These are phyloP conservation scores for Leptopilina syphax DNA, from an alignment of 2,888 invertebrate genomes.

Conservation along the genomic window DNA sequence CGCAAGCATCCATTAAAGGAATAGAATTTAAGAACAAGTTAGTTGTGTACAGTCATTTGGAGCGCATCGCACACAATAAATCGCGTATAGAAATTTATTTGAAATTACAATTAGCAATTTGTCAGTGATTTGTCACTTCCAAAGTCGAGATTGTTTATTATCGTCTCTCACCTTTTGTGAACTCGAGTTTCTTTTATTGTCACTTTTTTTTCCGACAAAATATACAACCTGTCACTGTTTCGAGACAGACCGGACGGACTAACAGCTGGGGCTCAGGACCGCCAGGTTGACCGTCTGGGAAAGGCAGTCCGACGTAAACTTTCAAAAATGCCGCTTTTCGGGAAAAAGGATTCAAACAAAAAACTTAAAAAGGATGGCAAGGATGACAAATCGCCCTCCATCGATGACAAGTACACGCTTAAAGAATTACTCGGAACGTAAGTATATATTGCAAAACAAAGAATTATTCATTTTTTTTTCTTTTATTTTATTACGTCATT, in stretches of 20 bases:
- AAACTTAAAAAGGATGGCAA: constrained; percentile 90
- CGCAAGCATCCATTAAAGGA: constrained; percentile 38
- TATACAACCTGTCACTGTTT: constrained; percentile 34
- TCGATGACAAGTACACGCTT: constrained; percentile 93
- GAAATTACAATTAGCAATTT: background rate
- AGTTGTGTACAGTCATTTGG: constrained; percentile 37
- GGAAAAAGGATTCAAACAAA: constrained; percentile 92
- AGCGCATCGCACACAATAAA: background rate
- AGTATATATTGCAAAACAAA: constrained; percentile 72
- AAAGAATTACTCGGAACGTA: constrained; percentile 95
- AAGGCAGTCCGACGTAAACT: constrained; percentile 35
- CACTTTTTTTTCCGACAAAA: constrained; percentile 7
- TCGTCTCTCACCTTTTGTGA: background rate
- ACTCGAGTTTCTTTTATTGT: background rate
- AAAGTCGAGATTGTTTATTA: background rate
- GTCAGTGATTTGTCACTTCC: background rate
- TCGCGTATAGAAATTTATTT: constrained; percentile 1
- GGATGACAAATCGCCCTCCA: constrained; percentile 88
- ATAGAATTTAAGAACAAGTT: constrained; percentile 36
- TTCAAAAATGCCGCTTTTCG: constrained; percentile 90
- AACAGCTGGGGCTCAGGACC: constrained; percentile 38
- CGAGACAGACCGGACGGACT: constrained; percentile 33
- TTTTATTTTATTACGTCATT: constrained; percentile 8
- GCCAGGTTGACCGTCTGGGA: constrained; percentile 41
- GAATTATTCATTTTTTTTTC: background rate